Percentiles rank a stretch among this genome's conserved stretches.
Evolutionary conservation across 2,113 vertebrate genomes (phyloP).

Genomic region (Suncus etruscus): DNA sequence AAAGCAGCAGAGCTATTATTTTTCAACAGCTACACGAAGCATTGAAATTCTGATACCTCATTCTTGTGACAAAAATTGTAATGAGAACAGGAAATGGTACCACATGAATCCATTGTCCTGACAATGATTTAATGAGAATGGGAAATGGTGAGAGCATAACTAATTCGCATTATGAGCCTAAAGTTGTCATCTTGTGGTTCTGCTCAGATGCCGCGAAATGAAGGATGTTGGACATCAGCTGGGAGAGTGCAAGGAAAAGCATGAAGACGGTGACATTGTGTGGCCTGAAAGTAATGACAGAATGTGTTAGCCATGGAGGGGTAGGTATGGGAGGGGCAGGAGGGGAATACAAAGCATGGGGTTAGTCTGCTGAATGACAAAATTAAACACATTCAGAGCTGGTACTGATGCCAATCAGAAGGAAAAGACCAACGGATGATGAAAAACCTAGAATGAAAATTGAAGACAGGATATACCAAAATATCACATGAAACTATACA

Average conservation of each 20-base stretch:
- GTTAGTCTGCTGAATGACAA: constrained; percentile 40
- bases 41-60: constrained; percentile 73
- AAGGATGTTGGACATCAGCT: constrained; percentile 72
- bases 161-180: constrained; percentile 76
- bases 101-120: constrained; percentile 71
- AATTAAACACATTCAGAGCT: not conserved
- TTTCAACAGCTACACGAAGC: constrained; percentile 73
- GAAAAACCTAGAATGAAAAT: constrained; percentile 2
- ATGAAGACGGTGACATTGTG: not conserved
- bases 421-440: not conserved
- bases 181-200: constrained; percentile 73
- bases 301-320: not conserved
- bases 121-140: constrained; percentile 76
- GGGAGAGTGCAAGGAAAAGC: constrained; percentile 54
- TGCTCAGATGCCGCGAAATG: constrained; percentile 70
- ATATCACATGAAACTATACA: fast-evolving
- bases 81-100: constrained; percentile 76
- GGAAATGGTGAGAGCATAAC: constrained; percentile 70
- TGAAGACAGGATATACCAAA: not conserved
- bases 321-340: not conserved
- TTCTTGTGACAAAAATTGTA: constrained; percentile 77
- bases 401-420: not conserved
- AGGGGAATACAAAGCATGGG: not conserved
- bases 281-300: constrained; percentile 64
- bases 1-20: constrained; percentile 71